A percentile compares a stretch with the other conserved stretches of the same genome.
These are phyloP conservation scores for Ennomos quercinarius DNA, from an alignment of 2,888 invertebrate species.

Conservation along the genomic window DNA sequence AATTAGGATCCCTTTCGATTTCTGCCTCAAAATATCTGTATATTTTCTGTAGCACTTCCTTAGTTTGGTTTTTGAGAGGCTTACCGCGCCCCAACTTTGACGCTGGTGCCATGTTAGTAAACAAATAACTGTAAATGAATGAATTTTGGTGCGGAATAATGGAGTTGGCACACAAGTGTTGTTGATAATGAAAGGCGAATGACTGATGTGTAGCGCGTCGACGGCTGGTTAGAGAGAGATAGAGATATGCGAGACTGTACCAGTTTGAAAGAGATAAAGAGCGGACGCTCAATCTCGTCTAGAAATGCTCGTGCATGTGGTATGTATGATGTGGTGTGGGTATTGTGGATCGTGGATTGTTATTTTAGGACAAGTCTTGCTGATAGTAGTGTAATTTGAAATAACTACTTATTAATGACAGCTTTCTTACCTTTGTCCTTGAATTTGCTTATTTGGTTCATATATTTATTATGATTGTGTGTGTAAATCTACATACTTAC, in stretches of 20 bases:
- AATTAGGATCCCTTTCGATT: conserved; percentile 50
- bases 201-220: conserved; percentile 45
- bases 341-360: conserved; percentile 26
- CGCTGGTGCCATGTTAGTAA: conserved; percentile 48
- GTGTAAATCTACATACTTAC: no score
- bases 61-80: conserved; percentile 51
- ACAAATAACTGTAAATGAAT: conserved; percentile 36
- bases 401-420: conserved; percentile 2
- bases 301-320: conserved; percentile 27
- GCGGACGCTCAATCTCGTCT: conserved; percentile 22
- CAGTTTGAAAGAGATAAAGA: conserved; percentile 35
- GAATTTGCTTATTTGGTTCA: no score
- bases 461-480: no score
- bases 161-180: conserved; percentile 49
- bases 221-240: conserved; percentile 33
- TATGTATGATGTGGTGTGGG: conserved; percentile 11
- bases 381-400: not conserved
- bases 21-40: conserved; percentile 51
- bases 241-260: conserved; percentile 13
- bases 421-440: conserved; percentile 24
- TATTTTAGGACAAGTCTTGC: conserved; percentile 35
- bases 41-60: conserved; percentile 50
- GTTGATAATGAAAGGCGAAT: conserved; percentile 51
- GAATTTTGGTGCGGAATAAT: conserved; percentile 36
- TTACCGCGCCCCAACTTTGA: conserved; percentile 51